Percentiles rank a stretch among this genome's conserved stretches.
phyloP scores from a whole-genome alignment of 2,888 invertebrate genomes.

The Brachynemurus nebulosus region DNA sequence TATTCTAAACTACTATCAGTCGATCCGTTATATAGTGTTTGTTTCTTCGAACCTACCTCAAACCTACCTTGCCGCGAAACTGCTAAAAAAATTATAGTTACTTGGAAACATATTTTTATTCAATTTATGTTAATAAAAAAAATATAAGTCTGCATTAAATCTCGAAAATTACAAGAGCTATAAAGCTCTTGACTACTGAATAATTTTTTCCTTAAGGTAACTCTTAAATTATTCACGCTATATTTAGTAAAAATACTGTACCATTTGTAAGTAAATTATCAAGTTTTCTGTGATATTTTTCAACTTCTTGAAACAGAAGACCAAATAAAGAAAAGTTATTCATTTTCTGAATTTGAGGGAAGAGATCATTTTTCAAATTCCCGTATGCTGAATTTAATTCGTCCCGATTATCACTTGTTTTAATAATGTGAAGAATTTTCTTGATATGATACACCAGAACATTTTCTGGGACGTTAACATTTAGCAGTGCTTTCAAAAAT shows the following conservation, averaged over 20 bases:
- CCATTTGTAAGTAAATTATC: no score
- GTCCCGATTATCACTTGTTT: neutral
- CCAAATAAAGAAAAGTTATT: constrained; percentile 23
- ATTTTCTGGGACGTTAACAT: constrained; percentile 31
- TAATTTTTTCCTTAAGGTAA: no score
- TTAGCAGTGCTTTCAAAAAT: constrained; percentile 33
- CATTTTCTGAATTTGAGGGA: neutral
- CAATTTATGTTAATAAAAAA: neutral
- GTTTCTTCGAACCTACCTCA: no score
- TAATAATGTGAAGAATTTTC: constrained; percentile 22
- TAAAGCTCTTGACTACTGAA: constrained; percentile 16
- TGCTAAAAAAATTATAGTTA: constrained; percentile 4
- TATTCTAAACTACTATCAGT: no score
- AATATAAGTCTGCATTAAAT: constrained; percentile 6
- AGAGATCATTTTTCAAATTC: constrained; percentile 6
- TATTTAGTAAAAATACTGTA: no score
- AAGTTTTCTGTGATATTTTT: constrained; percentile 19
- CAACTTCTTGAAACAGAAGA: constrained; percentile 25
- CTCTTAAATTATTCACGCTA: no score
- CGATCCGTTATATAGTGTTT: no score
- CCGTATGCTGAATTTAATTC: constrained; percentile 3
- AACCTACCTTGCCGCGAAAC: no score
- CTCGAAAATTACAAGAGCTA: no score
- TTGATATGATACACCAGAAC: constrained; percentile 28
- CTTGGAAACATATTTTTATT: neutral